phyloP scores from a whole-genome alignment of 2,888 invertebrate species.

The Lysandra coridon region DNA sequence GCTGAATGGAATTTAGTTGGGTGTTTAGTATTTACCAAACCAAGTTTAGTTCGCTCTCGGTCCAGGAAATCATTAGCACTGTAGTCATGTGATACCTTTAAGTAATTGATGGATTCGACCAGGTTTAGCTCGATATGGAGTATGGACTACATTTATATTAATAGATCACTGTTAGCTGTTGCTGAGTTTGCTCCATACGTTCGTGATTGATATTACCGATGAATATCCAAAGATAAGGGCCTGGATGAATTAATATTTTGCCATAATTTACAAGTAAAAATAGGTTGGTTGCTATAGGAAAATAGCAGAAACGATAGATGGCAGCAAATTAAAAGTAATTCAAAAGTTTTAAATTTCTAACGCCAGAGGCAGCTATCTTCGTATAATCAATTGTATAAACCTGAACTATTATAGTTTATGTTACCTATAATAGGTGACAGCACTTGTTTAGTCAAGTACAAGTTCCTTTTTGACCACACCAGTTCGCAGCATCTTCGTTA shows the following conservation, averaged over 20 bases:
- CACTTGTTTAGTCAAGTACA: too few relatives aligned
- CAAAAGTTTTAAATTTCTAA: background rate
- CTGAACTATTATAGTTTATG: too few relatives aligned
- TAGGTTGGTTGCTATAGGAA: too few relatives aligned
- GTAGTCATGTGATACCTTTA: constrained; percentile 82
- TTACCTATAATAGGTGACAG: too few relatives aligned
- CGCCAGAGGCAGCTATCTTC: background rate
- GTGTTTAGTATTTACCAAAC: background rate
- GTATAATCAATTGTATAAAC: too few relatives aligned
- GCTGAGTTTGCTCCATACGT: background rate
- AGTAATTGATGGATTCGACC: constrained; percentile 49
- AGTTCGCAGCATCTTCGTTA: too few relatives aligned
- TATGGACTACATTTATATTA: constrained; percentile 32
- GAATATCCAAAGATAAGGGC: background rate
- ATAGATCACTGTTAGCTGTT: constrained; percentile 22
- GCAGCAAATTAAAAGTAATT: too few relatives aligned
- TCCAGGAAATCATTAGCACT: constrained; percentile 71
- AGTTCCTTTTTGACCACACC: too few relatives aligned
- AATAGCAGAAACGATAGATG: too few relatives aligned
- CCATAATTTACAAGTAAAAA: background rate
- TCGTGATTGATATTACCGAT: background rate
- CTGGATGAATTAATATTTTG: background rate
- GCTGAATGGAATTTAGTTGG: background rate
- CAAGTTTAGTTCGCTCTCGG: background rate
- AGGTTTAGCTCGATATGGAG: constrained; percentile 25